Evolutionary conservation across 64 coral and sea anemone species (phyloP), one percentile per base, ranked within the genome.

Genomic region (Hydrozoanthus tunicans): DNA sequence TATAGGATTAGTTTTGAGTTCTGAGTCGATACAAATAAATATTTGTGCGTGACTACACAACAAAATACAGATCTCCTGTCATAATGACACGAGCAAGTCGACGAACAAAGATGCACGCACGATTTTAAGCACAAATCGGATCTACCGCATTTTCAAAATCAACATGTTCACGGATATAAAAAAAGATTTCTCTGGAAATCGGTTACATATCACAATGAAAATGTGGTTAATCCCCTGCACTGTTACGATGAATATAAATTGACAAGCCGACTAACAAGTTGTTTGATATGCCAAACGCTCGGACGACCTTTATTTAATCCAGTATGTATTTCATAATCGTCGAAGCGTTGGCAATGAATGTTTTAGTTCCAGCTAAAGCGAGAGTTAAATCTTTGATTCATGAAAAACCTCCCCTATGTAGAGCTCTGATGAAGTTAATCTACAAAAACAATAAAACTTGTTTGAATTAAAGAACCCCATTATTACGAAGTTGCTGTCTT

Each of bases 291-390:
- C 61, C 27, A 76, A 66, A 70, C 23, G 7, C 10, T 24, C 64
- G 53, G 53, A 12, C 65, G 68, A 88, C 24, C 56, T 59, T 32
- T 66, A 58, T 17, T 86, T 54, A 15, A 53, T 58, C 82, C 17
- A 86, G 26, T 59, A 86, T 86, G 26, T 59, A 86, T 86, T 86
- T 86, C 82, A 17, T 86, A 74, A 56, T 66, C 51, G 51, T 14
- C 14, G 43, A 8, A 23, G 79, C 79, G 58, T 53, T 68, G 17
- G 69, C 55, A 24, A 70, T 13, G 9, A 15, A 51, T 6, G 15
- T 51, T 73, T 73, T 57, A 25, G 57, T 14, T 61, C 32, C 27
- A 51, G 72, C 27, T 27, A 10, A 12, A 4, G 27, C 51, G 12
- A 13, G 72, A 51, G 14, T 53, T 20, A 75, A 72, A 8, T 15